Evolutionary conservation across 2,113 vertebrate species (phyloP), one percentile per base, ranked within the genome.

Genomic region (Pampusana beccarii): DNA sequence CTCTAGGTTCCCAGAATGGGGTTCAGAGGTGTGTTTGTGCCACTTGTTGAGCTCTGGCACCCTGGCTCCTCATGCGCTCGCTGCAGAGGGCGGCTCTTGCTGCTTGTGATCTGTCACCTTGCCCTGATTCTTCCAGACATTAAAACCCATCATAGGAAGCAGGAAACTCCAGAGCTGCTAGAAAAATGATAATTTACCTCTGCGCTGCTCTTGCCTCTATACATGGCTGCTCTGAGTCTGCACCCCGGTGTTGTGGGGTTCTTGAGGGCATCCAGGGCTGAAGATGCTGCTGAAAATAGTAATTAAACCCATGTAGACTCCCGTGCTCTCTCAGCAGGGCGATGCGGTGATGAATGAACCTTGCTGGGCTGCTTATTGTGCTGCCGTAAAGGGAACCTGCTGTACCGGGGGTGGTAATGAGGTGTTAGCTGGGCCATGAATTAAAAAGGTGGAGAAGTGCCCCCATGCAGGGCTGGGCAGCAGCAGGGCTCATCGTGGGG

Each of bases 31-130:
- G 25, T 12, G 5, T 92, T 75, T 31, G 2, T 81, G 36, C 8
- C 6, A 3, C 6, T 18, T 24, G n/a, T 33, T 34, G 71, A 86
- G 58, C 25, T 21, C 72, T 15, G 7, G 18, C 50, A 71, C 19
- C 33, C 19, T 2, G 2, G 21, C 44, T 77, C 7, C 50, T 70
- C 0, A 0, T 44, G 48, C 34, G 15, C 1, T 2, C 6, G 1
- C 34, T 62, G 26, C 25, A 54, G 79, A 82, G 75, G 61, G 36
- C 16, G 34, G n/a, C 60, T 80, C 28, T 61, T 84, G 50, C 17
- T 87, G 69, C 67, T 73, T 36, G 10, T 64, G 4, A 0, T 40
- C 34, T 73, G 71, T 25, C 73, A 74, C 7, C 51, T 66, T 83
- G 70, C 36, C 62, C 62, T 42, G 29, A 81, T 26, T 26, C 13